Conservation (phyloP, 2,113 vertebrate genomes). For the Xiphophorus maculatus region DNA sequence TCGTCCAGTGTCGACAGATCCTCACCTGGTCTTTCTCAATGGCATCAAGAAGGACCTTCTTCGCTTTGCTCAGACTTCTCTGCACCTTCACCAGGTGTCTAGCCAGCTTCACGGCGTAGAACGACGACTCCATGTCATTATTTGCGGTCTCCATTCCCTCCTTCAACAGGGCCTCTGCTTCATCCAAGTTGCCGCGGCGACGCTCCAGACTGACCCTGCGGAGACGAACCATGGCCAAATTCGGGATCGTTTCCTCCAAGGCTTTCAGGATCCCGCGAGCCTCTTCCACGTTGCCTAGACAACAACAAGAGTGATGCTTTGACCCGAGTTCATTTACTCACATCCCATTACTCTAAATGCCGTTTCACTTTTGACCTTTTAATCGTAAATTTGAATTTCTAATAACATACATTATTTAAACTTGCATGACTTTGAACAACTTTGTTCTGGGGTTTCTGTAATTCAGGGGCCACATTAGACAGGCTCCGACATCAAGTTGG, state of each 20-base stretch:
- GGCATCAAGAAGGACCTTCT: conserved; percentile 92
- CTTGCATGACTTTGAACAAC: too few species aligned
- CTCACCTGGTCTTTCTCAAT: conserved; percentile 93
- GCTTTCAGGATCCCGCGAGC: conserved; percentile 90
- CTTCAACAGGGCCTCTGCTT: conserved; percentile 88
- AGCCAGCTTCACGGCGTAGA: conserved; percentile 94
- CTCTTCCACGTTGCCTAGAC: conserved; percentile 89
- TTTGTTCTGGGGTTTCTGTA: too few species aligned
- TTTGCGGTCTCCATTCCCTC: conserved; percentile 90
- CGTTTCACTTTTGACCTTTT: too few species aligned
- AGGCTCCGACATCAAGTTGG: too few species aligned
- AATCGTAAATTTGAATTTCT: too few species aligned
- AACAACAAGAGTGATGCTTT: neutral
- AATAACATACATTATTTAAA: too few species aligned
- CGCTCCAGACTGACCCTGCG: conserved; percentile 95
- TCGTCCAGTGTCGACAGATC: neutral
- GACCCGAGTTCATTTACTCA: neutral
- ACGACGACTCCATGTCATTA: conserved; percentile 84
- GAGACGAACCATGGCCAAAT: conserved; percentile 93
- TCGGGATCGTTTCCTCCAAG: conserved; percentile 86
- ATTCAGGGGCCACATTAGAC: too few species aligned
- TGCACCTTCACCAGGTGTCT: conserved; percentile 93
- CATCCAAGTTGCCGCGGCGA: conserved; percentile 92
- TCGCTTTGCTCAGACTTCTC: conserved; percentile 89
- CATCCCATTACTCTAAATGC: neutral